Evolutionary conservation across 2,888 invertebrate genomes (phyloP).

Genomic region (Meiosimyza platycephala): DNA sequence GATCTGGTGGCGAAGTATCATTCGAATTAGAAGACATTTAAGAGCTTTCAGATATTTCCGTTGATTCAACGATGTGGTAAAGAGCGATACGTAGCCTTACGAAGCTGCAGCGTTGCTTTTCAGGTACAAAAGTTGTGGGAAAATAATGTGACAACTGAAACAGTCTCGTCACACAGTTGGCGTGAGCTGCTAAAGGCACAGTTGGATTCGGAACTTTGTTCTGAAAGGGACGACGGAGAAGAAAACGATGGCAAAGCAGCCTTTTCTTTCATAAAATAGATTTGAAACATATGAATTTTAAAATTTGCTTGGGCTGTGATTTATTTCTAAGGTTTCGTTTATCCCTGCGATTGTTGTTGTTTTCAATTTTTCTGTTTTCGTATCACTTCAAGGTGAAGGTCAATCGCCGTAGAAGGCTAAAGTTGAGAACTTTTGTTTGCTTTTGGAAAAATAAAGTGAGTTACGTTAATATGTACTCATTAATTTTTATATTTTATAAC

Average conservation of each 20-base stretch:
- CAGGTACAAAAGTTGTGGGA: conserved; percentile 5
- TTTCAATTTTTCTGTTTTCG: background rate
- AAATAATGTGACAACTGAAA: conserved; percentile 38
- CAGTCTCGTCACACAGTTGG: conserved; percentile 42
- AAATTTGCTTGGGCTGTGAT: too few relatives aligned
- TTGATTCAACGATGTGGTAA: conserved; percentile 26
- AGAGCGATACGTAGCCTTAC: background rate
- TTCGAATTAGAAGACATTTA: conserved; percentile 41
- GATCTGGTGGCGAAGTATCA: conserved; percentile 20
- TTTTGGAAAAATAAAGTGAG: too few relatives aligned
- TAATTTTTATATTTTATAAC: too few relatives aligned
- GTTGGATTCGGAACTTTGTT: conserved; percentile 45
- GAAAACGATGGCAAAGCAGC: too few relatives aligned
- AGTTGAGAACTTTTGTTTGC: too few relatives aligned
- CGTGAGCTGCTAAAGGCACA: conserved; percentile 43
- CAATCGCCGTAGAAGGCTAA: background rate
- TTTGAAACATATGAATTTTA: too few relatives aligned
- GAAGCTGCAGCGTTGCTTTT: background rate
- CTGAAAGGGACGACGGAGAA: conserved; percentile 38
- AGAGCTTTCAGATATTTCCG: background rate
- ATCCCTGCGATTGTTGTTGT: background rate
- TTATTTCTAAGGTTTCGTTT: too few relatives aligned
- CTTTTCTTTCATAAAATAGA: too few relatives aligned
- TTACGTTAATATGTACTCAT: too few relatives aligned
- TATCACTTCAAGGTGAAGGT: conserved; percentile 24